Evolutionary conservation across 2,888 invertebrate genomes (phyloP), one percentile per base, ranked within the genome.

Genomic region (Fragum sueziense): DNA sequence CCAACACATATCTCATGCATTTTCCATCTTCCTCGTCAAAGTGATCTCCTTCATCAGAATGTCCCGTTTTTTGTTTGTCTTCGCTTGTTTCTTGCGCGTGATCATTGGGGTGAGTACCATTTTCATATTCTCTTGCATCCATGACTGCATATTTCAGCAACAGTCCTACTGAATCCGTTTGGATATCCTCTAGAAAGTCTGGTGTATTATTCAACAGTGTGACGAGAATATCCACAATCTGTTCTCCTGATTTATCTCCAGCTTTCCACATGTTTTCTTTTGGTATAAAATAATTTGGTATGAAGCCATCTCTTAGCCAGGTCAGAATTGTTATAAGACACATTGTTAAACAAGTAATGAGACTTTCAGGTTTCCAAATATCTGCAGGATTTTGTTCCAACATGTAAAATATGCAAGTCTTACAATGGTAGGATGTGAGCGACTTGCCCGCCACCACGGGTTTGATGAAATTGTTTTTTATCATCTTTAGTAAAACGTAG

Each of bases 201-300:
- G 70, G 70, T 25, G 41, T 11, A 59, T 17, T 41, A 17, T 37
- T 25, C 27, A 70, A 27, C 7, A 70, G 27, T 34, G 27, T 54
- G 11, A 7, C n/a, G 1, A 70, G 70, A 33, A 59, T 27, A 27
- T 34, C 37, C 2, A 37, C 34, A 2, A 59, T 41, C 1, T 59
- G 33, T 33, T 37, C 25, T 22, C 37, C 34, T 27, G 59, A 37
- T 4, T 29, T 37, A 22, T 6, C 33, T 14, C 34, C 27, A 14
- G 59, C 59, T 59, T 70, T 70, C 70, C 59, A 72, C 76, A 77
- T 71, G 25, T 77, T 77, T 54, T 72, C 72, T 29, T 61, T 51
- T 34, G 47, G 47, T 33, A 77, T 77, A 27, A 77, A 77, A 37
- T 68, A 77, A 37, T 77, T 71, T 41, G 76, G 76, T 33, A 65